phyloP scores from a whole-genome alignment of 2,797 vertebrate species.

The Lindbergichthys nudifrons region DNA sequence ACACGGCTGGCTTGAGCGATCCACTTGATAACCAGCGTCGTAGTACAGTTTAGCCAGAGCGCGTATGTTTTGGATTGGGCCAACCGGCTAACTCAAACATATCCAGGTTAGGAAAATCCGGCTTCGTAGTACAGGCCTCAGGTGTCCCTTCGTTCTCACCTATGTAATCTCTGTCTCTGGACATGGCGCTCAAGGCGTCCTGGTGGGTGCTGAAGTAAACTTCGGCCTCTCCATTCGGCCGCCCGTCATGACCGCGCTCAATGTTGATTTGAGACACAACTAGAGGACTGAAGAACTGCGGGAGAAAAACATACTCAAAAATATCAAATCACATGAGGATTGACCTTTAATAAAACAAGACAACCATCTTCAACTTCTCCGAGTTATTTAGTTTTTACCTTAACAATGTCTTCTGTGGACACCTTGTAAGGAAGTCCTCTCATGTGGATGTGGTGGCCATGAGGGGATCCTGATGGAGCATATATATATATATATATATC shows the following conservation, averaged over 20 bases:
- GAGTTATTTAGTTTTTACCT: slow-evolving; percentile 72
- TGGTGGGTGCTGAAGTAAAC: slow-evolving; percentile 87
- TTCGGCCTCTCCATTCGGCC: slow-evolving; percentile 85
- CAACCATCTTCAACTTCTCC: background rate
- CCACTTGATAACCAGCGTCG: too few species aligned
- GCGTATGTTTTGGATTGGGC: too few species aligned
- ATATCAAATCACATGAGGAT: background rate
- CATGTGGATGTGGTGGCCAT: slow-evolving; percentile 85
- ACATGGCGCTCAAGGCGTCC: slow-evolving; percentile 89
- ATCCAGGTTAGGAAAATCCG: too few species aligned
- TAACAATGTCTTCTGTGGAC: slow-evolving; percentile 87
- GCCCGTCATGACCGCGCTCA: slow-evolving; percentile 86
- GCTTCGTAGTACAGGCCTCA: too few species aligned
- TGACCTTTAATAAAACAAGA: background rate
- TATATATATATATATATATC: background rate
- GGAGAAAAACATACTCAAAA: background rate
- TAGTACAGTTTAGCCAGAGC: too few species aligned
- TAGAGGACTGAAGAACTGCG: slow-evolving; percentile 92
- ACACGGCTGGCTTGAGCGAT: too few species aligned
- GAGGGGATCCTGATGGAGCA: slow-evolving; percentile 22
- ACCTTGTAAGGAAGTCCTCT: slow-evolving; percentile 89
- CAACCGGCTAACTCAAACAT: too few species aligned
- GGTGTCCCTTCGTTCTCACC: slow-evolving; percentile 80
- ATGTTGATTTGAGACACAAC: slow-evolving; percentile 86
- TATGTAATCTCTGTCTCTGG: slow-evolving; percentile 86